Evolutionary conservation across 2,888 invertebrate genomes (phyloP).

Genomic region (Adelognathus sp.): DNA sequence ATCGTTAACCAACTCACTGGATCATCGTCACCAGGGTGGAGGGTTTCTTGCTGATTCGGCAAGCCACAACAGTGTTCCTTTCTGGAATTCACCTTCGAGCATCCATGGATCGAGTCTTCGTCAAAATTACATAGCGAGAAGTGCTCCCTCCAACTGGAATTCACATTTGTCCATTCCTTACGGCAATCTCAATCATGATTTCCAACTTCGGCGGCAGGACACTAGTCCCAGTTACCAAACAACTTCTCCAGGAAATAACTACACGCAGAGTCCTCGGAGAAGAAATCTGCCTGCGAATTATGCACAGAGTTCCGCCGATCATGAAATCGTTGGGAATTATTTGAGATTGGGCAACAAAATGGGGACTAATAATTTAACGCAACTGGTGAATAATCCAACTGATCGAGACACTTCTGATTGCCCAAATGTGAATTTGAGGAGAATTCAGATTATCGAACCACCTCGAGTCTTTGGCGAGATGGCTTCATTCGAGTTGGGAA

Average conservation of each 20-base stretch:
- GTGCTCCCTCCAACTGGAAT: not conserved
- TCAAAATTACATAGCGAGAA: not conserved
- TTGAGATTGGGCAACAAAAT: slow-evolving; percentile 43
- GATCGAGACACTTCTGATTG: not conserved
- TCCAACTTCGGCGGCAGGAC: not conserved
- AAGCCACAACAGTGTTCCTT: not conserved
- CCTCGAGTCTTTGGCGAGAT: slow-evolving; percentile 43
- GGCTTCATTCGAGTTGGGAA: slow-evolving; percentile 46
- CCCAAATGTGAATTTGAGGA: not conserved
- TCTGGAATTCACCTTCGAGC: not conserved
- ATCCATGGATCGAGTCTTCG: not conserved
- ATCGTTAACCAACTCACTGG: not conserved
- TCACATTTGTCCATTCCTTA: slow-evolving; percentile 9
- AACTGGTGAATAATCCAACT: not conserved
- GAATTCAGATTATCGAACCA: not conserved
- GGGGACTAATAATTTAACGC: not conserved
- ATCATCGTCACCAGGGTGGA: not conserved
- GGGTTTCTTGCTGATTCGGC: not conserved
- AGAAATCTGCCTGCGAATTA: not conserved
- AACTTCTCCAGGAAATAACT: slow-evolving; percentile 1
- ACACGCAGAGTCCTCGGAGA: not conserved
- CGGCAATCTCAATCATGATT: no score
- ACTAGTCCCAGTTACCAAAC: not conserved
- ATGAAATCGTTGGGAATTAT: not conserved
- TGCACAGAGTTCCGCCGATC: not conserved